phyloP scores from a whole-genome alignment of 2,113 vertebrate species.

The Psophia crepitans region DNA sequence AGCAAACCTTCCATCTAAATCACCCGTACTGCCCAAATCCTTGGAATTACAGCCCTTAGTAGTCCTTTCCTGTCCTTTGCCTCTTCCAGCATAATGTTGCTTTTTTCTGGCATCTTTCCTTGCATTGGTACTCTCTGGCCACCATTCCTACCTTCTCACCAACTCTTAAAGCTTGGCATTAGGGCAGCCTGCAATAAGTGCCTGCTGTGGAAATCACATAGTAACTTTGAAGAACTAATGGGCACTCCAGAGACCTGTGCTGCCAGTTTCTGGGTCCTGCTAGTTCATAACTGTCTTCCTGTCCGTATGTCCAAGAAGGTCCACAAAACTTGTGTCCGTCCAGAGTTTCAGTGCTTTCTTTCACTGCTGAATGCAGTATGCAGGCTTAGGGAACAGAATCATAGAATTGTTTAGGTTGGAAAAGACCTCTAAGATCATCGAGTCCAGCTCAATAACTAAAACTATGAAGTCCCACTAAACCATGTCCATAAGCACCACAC shows the following conservation, averaged over 20 bases:
- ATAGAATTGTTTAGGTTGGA: background rate
- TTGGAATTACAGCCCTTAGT: background rate
- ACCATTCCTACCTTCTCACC: fast-evolving
- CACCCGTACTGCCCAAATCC: background rate
- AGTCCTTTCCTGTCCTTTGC: background rate
- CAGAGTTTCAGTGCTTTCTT: background rate
- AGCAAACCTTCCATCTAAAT: background rate
- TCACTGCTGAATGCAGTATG: background rate
- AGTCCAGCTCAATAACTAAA: background rate
- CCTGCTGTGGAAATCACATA: background rate
- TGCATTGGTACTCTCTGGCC: background rate
- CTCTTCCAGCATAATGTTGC: background rate
- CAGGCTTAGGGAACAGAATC: background rate
- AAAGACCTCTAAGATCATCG: background rate
- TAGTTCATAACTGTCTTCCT: background rate
- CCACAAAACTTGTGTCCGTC: background rate
- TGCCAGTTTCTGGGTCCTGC: background rate
- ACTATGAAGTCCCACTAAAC: background rate
- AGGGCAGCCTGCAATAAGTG: background rate
- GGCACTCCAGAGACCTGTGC: background rate
- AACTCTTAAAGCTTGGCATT: background rate
- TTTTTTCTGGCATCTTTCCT: background rate
- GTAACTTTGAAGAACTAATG: background rate
- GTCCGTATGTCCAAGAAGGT: background rate
- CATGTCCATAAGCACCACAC: background rate